These are phyloP conservation scores for Podiceps cristatus DNA, from an alignment of 2,113 vertebrate genomes.

Conservation along the genomic window DNA sequence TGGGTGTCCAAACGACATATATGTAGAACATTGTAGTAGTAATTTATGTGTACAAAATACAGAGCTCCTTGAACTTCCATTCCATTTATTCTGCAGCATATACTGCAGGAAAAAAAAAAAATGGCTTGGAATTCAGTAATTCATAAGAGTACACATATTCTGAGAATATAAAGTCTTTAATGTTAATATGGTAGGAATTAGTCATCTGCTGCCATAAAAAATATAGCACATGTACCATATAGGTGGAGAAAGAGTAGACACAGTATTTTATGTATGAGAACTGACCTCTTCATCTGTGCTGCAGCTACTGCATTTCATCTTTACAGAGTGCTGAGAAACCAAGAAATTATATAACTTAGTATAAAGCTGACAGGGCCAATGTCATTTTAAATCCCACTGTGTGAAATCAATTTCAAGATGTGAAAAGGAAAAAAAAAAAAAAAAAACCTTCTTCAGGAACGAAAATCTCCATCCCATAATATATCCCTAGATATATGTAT, in stretches of 20 bases:
- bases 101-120: not conserved
- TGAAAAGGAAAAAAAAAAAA: not conserved
- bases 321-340: not conserved
- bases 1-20: not conserved
- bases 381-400: not conserved
- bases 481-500: not conserved
- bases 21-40: not conserved
- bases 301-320: conserved; percentile 22
- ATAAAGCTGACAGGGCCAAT: not conserved
- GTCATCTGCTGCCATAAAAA: not conserved
- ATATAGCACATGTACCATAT: not conserved
- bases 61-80: not conserved
- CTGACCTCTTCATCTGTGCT: not conserved
- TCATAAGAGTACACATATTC: not conserved
- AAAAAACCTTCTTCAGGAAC: not conserved
- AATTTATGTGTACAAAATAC: not conserved
- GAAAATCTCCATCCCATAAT: conserved; percentile 11
- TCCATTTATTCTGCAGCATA: not conserved
- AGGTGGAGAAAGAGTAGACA: not conserved
- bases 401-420: conserved; percentile 22
- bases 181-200: not conserved
- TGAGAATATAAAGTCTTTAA: not conserved
- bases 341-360: not conserved
- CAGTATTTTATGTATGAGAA: not conserved
- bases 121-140: not conserved